phyloP scores from a whole-genome alignment of 1,140 invertebrate genomes.

The Sipha flava region DNA sequence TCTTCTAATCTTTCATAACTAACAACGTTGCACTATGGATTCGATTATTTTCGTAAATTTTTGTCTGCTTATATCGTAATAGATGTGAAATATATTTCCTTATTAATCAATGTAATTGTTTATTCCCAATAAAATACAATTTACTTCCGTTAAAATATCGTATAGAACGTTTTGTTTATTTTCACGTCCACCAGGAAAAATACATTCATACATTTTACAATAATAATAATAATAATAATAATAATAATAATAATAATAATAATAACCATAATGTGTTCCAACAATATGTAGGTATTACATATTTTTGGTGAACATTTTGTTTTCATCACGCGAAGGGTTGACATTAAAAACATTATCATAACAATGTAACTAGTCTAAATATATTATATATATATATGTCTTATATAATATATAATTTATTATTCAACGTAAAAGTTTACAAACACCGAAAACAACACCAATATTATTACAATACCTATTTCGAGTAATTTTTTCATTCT shows the following conservation, averaged over 20 bases:
- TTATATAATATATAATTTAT: neutral
- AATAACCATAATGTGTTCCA: neutral
- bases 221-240: neutral
- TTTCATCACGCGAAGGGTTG: constrained; percentile 12
- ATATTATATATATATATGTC: neutral
- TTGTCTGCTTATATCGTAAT: no score
- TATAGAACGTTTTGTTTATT: constrained; percentile 13
- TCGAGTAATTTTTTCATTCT: neutral
- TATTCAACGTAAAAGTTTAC: constrained; percentile 16
- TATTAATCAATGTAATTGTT: no score
- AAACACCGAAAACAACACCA: constrained; percentile 19
- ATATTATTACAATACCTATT: constrained; percentile 1
- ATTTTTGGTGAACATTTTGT: constrained; percentile 24
- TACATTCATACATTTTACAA: constrained; percentile 17
- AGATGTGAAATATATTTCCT: no score
- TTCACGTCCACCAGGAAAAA: neutral
- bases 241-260: neutral
- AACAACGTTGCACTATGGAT: no score
- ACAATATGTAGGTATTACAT: neutral
- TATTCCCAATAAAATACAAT: neutral
- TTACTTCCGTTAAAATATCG: neutral
- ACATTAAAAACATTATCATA: constrained; percentile 4
- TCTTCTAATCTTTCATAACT: no score
- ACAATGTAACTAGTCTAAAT: constrained; percentile 7
- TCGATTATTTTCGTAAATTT: no score